Evolutionary conservation across 2,797 vertebrate genomes (phyloP), one percentile per base, ranked within the genome.

Genomic region (Eupleurogrammus muticus): DNA sequence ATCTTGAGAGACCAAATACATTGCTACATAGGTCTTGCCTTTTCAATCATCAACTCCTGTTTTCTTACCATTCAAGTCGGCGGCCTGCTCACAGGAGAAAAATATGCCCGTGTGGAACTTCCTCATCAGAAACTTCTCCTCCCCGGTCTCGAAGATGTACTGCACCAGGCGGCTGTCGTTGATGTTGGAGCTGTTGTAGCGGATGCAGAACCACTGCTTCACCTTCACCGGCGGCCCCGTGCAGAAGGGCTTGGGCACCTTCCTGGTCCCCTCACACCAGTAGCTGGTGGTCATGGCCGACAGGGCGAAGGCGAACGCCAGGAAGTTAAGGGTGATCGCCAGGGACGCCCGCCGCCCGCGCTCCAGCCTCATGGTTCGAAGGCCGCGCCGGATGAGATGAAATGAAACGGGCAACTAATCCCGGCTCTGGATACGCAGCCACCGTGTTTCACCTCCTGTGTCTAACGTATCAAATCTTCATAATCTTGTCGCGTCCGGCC

Each of bases 41-140:
- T 60, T 58, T 52, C 20, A 38, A 48, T 20, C 20, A 58, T 35
- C 24, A 1, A 5, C 40, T 52, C 23, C 23, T n/a, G 38, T 28
- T 3, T 20, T 32, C 95, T 94, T 85, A 98, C 96, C 96, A 36
- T 93, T 79, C 38, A 94, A 91, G 51, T 88, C 88, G 0, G 92
- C 75, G 4, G 88, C 87, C 84, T 97, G 94, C 74, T 97, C 96
- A 0, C 97, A 97, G 53, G 96, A 96, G 70, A 94, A 95, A 88
- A 96, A 98, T 60, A 98, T 96, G 0, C 96, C 96, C 0, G 93
- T 93, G 2, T 97, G 96, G 75, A 98, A 96, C 88, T 87, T 94
- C 13, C 77, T 87, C 75, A 95, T 81, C 3, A 95, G 66, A 0
- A 96, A 97, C 84, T 96, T 97, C 87, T 97, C 95, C 0, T 96